These are phyloP conservation scores for Erythrocercus mccallii DNA, from an alignment of 2,113 vertebrate genomes.

Conservation along the genomic window DNA sequence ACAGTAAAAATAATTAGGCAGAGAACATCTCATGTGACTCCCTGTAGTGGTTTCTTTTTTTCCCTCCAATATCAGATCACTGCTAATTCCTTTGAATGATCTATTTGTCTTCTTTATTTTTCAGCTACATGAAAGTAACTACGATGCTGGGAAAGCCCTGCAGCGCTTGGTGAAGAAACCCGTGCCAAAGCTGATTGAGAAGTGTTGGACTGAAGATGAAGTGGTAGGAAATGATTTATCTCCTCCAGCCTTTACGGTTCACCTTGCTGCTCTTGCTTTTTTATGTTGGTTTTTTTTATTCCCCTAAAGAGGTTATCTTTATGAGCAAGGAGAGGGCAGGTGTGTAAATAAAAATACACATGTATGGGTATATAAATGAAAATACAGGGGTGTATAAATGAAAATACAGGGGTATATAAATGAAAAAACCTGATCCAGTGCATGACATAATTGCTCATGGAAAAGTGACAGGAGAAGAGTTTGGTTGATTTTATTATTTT, in stretches of 20 bases:
- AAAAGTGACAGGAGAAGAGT: neutral
- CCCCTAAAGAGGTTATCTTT: neutral
- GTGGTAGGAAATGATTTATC: conserved; percentile 80
- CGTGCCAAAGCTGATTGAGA: conserved; percentile 96
- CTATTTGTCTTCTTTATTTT: conserved; percentile 32
- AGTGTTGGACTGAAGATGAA: conserved; percentile 99
- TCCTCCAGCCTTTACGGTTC: neutral
- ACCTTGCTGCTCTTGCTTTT: neutral
- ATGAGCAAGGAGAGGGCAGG: neutral
- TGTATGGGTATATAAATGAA: neutral
- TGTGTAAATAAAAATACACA: neutral
- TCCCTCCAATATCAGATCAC: neutral
- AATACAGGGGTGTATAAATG: neutral
- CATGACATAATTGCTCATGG: neutral
- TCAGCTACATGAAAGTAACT: conserved; percentile 96
- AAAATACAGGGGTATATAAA: neutral
- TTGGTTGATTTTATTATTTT: neutral
- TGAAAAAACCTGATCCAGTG: neutral
- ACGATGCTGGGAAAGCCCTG: conserved; percentile 96
- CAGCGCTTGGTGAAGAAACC: conserved; percentile 98
- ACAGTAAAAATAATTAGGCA: neutral
- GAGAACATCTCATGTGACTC: neutral
- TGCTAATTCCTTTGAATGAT: neutral
- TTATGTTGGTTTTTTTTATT: no score
- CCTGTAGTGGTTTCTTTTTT: neutral